phyloP scores from a whole-genome alignment of 2,113 vertebrate species.

The Vanacampus margaritifer region DNA sequence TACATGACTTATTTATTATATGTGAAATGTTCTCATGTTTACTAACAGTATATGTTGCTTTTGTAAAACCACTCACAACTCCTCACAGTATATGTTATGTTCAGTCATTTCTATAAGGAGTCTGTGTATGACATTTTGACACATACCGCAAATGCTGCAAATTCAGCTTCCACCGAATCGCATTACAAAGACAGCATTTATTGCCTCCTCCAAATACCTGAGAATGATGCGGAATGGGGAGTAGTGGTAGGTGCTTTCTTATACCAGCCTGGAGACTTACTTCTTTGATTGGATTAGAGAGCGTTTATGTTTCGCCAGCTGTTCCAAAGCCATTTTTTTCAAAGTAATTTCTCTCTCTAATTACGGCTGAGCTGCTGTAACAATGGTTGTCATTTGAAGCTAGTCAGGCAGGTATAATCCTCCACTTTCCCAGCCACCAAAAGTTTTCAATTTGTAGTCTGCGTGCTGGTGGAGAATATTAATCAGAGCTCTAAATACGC shows the following conservation, averaged over 20 bases:
- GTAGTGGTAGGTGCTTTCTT: conserved; percentile 27
- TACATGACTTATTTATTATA: no score
- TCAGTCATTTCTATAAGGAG: background rate
- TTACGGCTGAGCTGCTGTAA: conserved; percentile 67
- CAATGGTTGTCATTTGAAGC: conserved; percentile 71
- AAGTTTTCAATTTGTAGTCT: conserved; percentile 70
- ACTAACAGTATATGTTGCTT: no score
- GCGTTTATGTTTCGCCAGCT: conserved; percentile 59
- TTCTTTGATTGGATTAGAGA: conserved; percentile 53
- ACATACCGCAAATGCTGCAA: conserved; percentile 4
- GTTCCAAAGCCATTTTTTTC: conserved; percentile 63
- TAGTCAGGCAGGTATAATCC: conserved; percentile 76
- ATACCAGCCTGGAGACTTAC: conserved; percentile 39
- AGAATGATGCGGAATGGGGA: conserved; percentile 3
- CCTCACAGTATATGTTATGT: background rate
- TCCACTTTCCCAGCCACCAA: conserved; percentile 54
- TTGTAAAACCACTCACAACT: background rate
- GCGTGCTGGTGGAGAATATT: conserved; percentile 61
- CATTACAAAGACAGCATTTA: conserved; percentile 50
- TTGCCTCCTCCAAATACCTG: conserved; percentile 21
- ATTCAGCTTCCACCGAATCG: conserved; percentile 24
- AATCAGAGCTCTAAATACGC: conserved; percentile 58
- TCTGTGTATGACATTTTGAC: conserved; percentile 33
- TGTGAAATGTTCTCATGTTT: no score
- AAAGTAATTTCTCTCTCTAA: conserved; percentile 74